phyloP scores from a whole-genome alignment of 2,888 invertebrate species.

The Eurytoma californica region DNA sequence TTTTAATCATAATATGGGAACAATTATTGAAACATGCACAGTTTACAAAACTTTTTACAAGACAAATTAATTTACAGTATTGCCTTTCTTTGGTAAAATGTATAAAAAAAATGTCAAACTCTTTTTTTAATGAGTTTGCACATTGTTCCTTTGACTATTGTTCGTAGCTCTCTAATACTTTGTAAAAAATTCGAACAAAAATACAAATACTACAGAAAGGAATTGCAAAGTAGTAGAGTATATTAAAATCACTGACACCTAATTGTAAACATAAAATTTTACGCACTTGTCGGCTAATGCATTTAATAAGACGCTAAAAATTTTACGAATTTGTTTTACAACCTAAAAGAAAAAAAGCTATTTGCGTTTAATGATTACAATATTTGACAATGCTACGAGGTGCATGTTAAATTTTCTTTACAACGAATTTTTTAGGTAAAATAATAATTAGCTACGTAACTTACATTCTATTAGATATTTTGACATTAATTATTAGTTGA shows the following conservation, averaged over 20 bases:
- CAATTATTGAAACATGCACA: slow-evolving; percentile 44
- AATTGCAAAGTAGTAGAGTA: slow-evolving; percentile 30
- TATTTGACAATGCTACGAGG: slow-evolving; percentile 9
- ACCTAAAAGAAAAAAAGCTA: slow-evolving; percentile 39
- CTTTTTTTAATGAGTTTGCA: slow-evolving; percentile 34
- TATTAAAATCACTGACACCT: slow-evolving; percentile 13
- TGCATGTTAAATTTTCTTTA: background rate
- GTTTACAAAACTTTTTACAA: slow-evolving; percentile 21
- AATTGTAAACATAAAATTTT: slow-evolving; percentile 33
- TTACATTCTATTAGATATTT: slow-evolving; percentile 41
- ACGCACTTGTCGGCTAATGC: slow-evolving; percentile 31
- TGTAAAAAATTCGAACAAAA: slow-evolving; percentile 43
- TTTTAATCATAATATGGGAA: slow-evolving; percentile 45
- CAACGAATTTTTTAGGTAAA: slow-evolving; percentile 28
- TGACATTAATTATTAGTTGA: slow-evolving; percentile 37
- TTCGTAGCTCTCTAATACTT: slow-evolving; percentile 55
- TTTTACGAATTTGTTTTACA: slow-evolving; percentile 24
- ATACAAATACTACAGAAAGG: slow-evolving; percentile 38
- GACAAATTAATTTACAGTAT: slow-evolving; percentile 52
- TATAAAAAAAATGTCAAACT: slow-evolving; percentile 35
- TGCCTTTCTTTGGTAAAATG: slow-evolving; percentile 42
- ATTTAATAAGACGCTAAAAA: slow-evolving; percentile 40
- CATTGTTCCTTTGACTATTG: slow-evolving; percentile 51
- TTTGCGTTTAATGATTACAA: slow-evolving; percentile 29
- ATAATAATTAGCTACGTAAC: slow-evolving; percentile 28